Percentiles rank a stretch among this genome's conserved stretches.
These are phyloP conservation scores for Mormyrus proboscirostris DNA, from an alignment of 2,797 vertebrate species.

Conservation along the genomic window DNA sequence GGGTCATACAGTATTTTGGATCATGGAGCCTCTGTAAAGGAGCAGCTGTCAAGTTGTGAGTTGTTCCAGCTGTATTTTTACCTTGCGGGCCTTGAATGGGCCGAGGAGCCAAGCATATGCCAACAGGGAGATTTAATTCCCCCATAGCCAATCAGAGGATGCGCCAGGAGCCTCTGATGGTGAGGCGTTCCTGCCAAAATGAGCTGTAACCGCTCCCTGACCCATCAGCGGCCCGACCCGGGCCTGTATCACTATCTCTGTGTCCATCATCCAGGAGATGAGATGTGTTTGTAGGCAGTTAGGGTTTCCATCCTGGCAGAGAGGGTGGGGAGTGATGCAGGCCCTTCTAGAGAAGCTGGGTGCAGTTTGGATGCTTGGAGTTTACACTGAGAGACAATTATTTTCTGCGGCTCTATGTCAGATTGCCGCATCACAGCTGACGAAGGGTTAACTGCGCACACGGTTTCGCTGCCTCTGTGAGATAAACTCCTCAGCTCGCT, in stretches of 20 bases:
- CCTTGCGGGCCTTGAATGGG: neutral
- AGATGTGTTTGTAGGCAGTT: neutral
- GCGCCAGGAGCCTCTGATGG: neutral
- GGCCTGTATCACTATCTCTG: neutral
- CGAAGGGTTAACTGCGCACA: neutral
- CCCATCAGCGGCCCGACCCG: neutral
- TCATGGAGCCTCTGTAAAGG: neutral
- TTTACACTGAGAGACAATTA: neutral
- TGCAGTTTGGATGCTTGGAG: neutral
- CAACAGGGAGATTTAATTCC: neutral
- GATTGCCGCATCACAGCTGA: neutral
- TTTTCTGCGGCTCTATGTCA: neutral
- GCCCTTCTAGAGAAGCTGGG: neutral
- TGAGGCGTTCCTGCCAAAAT: neutral
- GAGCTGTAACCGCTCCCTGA: neutral
- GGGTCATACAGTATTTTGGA: neutral
- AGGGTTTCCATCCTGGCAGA: neutral
- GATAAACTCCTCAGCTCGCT: conserved; percentile 13
- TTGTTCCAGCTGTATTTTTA: neutral
- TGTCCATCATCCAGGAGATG: neutral
- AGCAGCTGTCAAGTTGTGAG: neutral
- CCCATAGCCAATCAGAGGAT: neutral
- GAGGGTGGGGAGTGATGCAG: neutral
- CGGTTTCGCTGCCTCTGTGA: neutral
- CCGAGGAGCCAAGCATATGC: neutral